Evolutionary conservation across 1,140 invertebrate genomes (phyloP), one percentile per base, ranked within the genome.

Genomic region (Drosophila mayri): DNA sequence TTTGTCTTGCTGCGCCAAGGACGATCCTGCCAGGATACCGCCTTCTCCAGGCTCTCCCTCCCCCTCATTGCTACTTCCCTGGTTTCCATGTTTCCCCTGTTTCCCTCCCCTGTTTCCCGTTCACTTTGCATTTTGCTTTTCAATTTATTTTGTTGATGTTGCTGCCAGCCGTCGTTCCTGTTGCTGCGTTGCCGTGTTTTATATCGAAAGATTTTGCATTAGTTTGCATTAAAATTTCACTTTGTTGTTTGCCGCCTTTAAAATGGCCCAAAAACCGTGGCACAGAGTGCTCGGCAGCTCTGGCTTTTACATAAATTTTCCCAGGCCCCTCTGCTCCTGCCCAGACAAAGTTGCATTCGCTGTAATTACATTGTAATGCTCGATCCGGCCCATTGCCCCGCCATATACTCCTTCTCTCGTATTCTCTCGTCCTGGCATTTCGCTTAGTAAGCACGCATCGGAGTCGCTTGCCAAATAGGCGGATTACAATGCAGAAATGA

Each of bases 221-320:
- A 88, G 84, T 88, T 88, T 88, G 85, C 84, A 90, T 88, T 88
- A 88, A 88, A 88, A 88, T 88, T 88, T 84, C 84, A 90, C 84
- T 88, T 88, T 88, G 84, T 84, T 88, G 84, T 75, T 73, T 76
- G 73, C 41, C 66, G 58, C 74, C 84, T 77, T 77, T 65, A 78
- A 73, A 78, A 65, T 41, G 32, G 37, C 32, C 52, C 61, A 60
- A 79, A 79, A 32, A 57, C 16, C 57, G 35, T 38, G 52, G 35
- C 52, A 32, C 37, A 22, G 61, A 28, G 22, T 37, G 40, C 28
- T 62, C 30, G 20, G 30, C 52, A 43, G 44, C 63, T 47, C 41
- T 11, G 30, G 28, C 62, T 43, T 84, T 67, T 76, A 68, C 82
- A 81, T 81, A 74, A 66, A 84, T 76, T 84, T 76, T 63, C 40